These are phyloP conservation scores for Papilio polytes DNA, from an alignment of 1,140 invertebrate genomes.

Conservation along the genomic window DNA sequence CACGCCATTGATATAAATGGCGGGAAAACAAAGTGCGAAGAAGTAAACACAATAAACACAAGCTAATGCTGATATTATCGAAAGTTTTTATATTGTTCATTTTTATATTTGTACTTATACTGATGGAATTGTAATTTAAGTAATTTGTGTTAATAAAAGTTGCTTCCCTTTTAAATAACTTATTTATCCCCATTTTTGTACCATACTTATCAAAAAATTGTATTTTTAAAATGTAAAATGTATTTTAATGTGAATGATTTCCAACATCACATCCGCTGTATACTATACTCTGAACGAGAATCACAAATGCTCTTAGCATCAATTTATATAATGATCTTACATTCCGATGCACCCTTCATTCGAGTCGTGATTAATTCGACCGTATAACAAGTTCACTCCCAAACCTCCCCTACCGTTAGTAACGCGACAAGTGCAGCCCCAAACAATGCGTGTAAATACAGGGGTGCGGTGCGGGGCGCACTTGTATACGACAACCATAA, in stretches of 20 bases:
- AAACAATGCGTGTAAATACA: conserved; percentile 61
- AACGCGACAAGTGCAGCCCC: conserved; percentile 64
- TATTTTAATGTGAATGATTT: too few species aligned
- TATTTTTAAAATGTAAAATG: too few species aligned
- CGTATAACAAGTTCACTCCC: conserved; percentile 24
- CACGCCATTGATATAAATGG: not conserved
- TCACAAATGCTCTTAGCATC: not conserved
- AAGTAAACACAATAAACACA: too few species aligned
- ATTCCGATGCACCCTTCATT: not conserved
- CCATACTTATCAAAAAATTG: not conserved
- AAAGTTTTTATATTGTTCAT: too few species aligned
- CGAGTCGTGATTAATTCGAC: conserved; percentile 22
- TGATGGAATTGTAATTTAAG: too few species aligned
- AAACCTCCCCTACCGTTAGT: conserved; percentile 42
- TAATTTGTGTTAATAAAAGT: not conserved
- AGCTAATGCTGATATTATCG: too few species aligned
- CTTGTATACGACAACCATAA: conserved; percentile 46
- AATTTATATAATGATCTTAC: not conserved
- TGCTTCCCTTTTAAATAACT: not conserved
- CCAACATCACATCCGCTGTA: too few species aligned
- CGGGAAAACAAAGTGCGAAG: not conserved
- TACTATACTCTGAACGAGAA: too few species aligned
- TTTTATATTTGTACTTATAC: too few species aligned
- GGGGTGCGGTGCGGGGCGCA: conserved; percentile 43
- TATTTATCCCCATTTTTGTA: not conserved